Conservation (phyloP, 1,140 invertebrate species). For the Leptestheria dahalacensis region DNA sequence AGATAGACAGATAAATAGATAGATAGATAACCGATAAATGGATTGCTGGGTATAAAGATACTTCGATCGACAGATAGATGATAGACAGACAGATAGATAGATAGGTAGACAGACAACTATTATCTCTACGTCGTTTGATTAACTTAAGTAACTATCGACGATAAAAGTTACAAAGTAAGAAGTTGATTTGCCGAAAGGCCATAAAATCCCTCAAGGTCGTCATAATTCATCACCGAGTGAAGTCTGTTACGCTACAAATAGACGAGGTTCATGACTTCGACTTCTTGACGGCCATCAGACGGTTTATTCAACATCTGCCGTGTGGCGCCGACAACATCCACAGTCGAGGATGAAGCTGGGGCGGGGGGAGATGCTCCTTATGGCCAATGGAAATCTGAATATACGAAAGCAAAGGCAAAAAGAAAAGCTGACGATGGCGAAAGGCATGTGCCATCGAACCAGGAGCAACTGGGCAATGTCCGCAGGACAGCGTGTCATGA, state of each 20-base stretch:
- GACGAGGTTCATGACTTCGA: background rate
- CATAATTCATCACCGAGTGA: background rate
- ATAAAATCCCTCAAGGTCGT: background rate
- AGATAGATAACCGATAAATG: no score
- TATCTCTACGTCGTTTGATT: no score
- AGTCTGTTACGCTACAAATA: background rate
- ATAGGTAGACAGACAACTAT: no score
- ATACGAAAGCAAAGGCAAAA: background rate
- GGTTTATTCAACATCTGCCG: no score
- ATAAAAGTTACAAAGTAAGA: no score
- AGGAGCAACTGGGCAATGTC: background rate
- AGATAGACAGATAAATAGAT: no score
- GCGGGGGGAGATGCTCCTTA: background rate
- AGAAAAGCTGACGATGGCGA: background rate
- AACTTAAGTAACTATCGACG: no score
- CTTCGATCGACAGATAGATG: no score
- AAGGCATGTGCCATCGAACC: background rate
- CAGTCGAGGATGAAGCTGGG: no score
- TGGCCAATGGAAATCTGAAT: background rate
- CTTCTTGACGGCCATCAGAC: no score
- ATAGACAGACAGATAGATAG: no score
- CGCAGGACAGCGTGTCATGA: background rate
- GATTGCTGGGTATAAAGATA: no score
- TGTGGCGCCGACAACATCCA: background rate
- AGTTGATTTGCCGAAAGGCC: background rate